Percentiles rank a stretch among this genome's conserved stretches.
These are phyloP conservation scores for Scolanthus callimorphus DNA, from an alignment of 92 coral and sea anemone species.

Conservation along the genomic window DNA sequence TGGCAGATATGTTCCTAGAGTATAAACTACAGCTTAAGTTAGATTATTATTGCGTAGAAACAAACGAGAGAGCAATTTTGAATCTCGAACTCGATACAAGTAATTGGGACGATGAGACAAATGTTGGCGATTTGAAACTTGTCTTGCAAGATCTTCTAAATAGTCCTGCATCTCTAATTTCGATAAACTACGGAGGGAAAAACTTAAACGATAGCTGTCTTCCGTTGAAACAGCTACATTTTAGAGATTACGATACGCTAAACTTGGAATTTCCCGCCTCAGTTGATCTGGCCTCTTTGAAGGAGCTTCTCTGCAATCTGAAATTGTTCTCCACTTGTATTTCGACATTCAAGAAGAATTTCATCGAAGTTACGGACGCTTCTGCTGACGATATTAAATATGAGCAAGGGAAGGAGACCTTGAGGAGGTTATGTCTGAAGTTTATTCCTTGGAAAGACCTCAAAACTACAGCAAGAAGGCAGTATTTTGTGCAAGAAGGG, in stretches of 20 bases:
- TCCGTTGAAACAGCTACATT: conserved; percentile 7
- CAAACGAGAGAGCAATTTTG: not conserved
- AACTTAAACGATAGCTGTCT: conserved; percentile 1
- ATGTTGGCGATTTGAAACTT: conserved; percentile 45
- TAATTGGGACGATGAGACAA: not conserved
- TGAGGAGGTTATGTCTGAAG: not conserved
- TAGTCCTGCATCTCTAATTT: conserved; percentile 11
- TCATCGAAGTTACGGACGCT: not conserved
- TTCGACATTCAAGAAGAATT: not conserved
- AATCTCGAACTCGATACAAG: not conserved
- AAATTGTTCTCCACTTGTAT: not conserved
- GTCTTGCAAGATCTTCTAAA: conserved; percentile 16
- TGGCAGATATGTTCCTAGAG: no score
- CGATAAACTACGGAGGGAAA: conserved; percentile 3
- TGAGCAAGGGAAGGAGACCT: not conserved
- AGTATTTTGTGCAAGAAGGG: conserved; percentile 24
- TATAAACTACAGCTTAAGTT: not conserved
- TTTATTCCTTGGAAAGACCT: conserved; percentile 25
- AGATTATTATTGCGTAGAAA: not conserved
- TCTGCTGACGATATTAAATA: not conserved
- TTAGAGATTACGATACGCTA: conserved; percentile 16
- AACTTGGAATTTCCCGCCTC: conserved; percentile 6
- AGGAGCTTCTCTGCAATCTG: conserved; percentile 10
- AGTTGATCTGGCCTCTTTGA: conserved; percentile 3
- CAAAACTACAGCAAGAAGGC: conserved; percentile 1